Base-by-base conservation (phyloP, 2,113 vertebrate species). In the Salminus brasiliensis region DNA sequence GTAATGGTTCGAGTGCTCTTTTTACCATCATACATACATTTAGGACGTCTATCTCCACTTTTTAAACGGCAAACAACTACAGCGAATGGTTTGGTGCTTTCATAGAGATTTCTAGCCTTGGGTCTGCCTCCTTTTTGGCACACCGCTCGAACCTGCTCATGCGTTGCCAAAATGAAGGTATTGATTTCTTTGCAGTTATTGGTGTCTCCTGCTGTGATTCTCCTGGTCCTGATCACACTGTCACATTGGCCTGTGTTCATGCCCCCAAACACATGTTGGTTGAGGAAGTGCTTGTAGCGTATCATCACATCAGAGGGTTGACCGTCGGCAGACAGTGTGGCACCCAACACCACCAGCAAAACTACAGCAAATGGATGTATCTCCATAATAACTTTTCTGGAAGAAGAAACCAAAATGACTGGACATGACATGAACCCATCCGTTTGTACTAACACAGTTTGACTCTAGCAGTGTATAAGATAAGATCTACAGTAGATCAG, bases 171-270 rank as follows among this genome's bases (percentile, higher is more conserved):
- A 27, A 83, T 80, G 41, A 83, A 83, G 49, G 72, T 76, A 60
- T 83, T 76, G 3, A 30, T 27, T 15, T 60, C 25, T 72, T 76
- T 83, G 68, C 82, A 83, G 18, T 75, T 39, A 45, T 76, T 70
- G 18, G 21, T 65, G 30, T 25, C 1, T 2, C 55, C 18, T 5
- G 30, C n/a, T 3, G 66, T 71, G 76, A 79, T 79, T 21, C 11
- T 8, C 18, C 77, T 74, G 0, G 5, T 29, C 0, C 32, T 0
- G 4, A 83, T 83, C 49, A 15, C 82, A 0, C 25, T 30, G 68
- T 34, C 43, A 60, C 78, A 83, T 27, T 5, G 7, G n/a, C 3
- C 18, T 1, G 5, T 25, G n/a, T 39, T 30, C 82, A 80, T 83
- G n/a, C 25, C 10, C 2, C 39, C 39, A 10, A 52, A 59, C 39